Conservation (phyloP, 2,888 invertebrate genomes). For the Endomychus coccineus region DNA sequence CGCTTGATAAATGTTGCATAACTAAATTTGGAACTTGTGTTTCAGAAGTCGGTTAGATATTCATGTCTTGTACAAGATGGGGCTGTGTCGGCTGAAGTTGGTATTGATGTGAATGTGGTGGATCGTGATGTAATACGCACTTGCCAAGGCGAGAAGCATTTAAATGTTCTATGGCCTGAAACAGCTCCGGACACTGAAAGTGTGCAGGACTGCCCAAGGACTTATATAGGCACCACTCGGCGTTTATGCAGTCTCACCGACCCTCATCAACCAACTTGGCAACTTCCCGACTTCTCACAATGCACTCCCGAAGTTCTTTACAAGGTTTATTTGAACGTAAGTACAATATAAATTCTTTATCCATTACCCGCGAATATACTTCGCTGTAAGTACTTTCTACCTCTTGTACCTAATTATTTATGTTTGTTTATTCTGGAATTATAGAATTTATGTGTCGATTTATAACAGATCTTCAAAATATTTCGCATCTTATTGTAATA, state of each 20-base stretch:
- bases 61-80: slow-evolving; percentile 59
- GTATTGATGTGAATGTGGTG: slow-evolving; percentile 60
- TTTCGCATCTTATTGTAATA: too few relatives aligned
- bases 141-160: slow-evolving; percentile 51
- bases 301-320: slow-evolving; percentile 61
- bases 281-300: slow-evolving; percentile 65
- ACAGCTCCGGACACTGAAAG: slow-evolving; percentile 70
- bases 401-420: too few relatives aligned
- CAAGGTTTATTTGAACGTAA: slow-evolving; percentile 57
- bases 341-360: too few relatives aligned
- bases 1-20: too few relatives aligned
- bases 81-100: slow-evolving; percentile 45
- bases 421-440: too few relatives aligned
- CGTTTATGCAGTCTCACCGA: slow-evolving; percentile 55
- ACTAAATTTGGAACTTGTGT: too few relatives aligned
- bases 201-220: slow-evolving; percentile 53
- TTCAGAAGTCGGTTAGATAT: slow-evolving; percentile 69
- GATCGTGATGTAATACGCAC: slow-evolving; percentile 52
- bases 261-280: slow-evolving; percentile 63
- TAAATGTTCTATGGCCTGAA: slow-evolving; percentile 55
- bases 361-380: too few relatives aligned
- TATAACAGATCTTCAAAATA: too few relatives aligned
- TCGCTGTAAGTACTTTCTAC: too few relatives aligned
- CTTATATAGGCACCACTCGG: slow-evolving; percentile 44
- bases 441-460: too few relatives aligned